phyloP scores from a whole-genome alignment of 2,113 vertebrate genomes.

The Columba janthina region DNA sequence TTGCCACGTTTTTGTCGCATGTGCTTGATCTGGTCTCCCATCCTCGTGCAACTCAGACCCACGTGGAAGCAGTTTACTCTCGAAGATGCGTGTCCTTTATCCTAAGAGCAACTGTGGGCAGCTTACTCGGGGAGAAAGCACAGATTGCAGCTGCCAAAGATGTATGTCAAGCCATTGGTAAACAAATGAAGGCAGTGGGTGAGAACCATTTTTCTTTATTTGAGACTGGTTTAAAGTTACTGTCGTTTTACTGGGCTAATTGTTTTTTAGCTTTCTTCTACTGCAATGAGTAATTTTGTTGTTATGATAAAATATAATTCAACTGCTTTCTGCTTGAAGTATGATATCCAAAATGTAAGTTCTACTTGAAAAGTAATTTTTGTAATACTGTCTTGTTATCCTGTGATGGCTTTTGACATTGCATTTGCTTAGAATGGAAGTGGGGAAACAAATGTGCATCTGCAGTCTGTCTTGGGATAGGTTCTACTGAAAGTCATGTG shows the following conservation, averaged over 20 bases:
- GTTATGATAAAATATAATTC: not conserved
- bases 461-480: not conserved
- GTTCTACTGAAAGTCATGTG: not conserved
- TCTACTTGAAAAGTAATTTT: not conserved
- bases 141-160: constrained; percentile 98
- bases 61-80: constrained; percentile 97
- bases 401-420: not conserved
- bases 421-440: not conserved
- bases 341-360: not conserved
- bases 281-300: not conserved
- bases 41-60: constrained; percentile 95
- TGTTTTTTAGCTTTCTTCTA: not conserved
- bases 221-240: not conserved
- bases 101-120: constrained; percentile 93
- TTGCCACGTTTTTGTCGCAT: constrained; percentile 92
- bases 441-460: not conserved
- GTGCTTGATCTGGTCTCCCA: constrained; percentile 96
- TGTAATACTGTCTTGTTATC: not conserved
- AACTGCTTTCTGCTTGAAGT: not conserved
- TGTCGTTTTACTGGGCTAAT: not conserved
- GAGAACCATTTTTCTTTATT: constrained; percentile 64
- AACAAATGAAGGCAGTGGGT: constrained; percentile 99
- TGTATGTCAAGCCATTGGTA: constrained; percentile 96
- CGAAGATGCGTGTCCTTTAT: constrained; percentile 98
- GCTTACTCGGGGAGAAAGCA: constrained; percentile 94